Evolutionary conservation across 2,797 vertebrate genomes (phyloP).

Genomic region (Danio choprae): DNA sequence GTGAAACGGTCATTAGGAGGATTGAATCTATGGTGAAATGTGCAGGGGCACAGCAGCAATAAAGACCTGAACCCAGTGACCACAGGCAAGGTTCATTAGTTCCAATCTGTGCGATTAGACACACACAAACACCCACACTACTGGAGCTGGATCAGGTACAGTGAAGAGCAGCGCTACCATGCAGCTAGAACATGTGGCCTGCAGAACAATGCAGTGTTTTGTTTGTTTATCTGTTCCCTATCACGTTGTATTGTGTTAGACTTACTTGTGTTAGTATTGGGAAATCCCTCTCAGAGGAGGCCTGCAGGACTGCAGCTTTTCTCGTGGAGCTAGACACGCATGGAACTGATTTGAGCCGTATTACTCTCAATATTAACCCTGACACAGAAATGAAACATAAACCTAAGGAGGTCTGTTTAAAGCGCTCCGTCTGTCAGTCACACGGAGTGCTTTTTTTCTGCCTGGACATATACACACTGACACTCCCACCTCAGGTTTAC

Average conservation of each 20-base stretch:
- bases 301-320: slow-evolving; percentile 15
- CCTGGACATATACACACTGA: slow-evolving; percentile 57
- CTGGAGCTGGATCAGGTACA: slow-evolving; percentile 11
- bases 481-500: slow-evolving; percentile 58
- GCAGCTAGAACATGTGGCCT: slow-evolving; percentile 8
- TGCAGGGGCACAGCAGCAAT: slow-evolving; percentile 29
- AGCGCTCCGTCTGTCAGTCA: slow-evolving; percentile 56
- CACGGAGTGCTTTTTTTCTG: slow-evolving; percentile 40
- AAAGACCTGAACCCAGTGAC: slow-evolving; percentile 35
- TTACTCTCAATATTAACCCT: slow-evolving; percentile 68
- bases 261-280: slow-evolving; percentile 31
- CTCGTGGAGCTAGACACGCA: slow-evolving; percentile 48
- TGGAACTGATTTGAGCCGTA: slow-evolving; percentile 65
- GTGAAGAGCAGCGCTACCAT: neutral
- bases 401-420: slow-evolving; percentile 67
- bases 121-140: neutral
- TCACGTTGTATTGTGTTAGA: slow-evolving; percentile 37
- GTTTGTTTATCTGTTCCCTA: slow-evolving; percentile 35
- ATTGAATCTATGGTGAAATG: slow-evolving; percentile 46
- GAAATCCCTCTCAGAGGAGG: slow-evolving; percentile 39
- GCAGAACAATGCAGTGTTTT: slow-evolving; percentile 28
- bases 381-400: slow-evolving; percentile 69
- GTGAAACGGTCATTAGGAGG: slow-evolving; percentile 37
- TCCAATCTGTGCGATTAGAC: slow-evolving; percentile 29
- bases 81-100: slow-evolving; percentile 36